Evolutionary conservation across 1,140 invertebrate species (phyloP).

Genomic region (Cotesia typhae): DNA sequence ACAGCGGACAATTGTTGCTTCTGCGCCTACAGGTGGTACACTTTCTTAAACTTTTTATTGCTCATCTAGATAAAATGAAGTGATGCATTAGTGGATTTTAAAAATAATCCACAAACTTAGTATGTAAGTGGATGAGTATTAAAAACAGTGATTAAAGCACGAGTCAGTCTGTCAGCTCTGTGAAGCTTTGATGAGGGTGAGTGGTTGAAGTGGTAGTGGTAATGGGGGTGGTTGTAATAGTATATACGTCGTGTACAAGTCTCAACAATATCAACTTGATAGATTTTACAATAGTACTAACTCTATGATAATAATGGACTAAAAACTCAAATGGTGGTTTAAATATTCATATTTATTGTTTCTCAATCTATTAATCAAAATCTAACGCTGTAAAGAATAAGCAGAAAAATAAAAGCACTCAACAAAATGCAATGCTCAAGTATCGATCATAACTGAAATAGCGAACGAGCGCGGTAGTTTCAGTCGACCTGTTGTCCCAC

Average conservation of each 20-base stretch:
- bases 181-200: conserved; percentile 1
- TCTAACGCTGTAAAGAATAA: no score
- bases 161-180: neutral
- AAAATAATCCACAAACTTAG: neutral
- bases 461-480: conserved; percentile 8
- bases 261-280: conserved; percentile 34
- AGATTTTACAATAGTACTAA: conserved; percentile 4
- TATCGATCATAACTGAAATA: neutral
- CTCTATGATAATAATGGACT: no score
- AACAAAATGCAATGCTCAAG: no score
- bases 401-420: no score
- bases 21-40: conserved; percentile 66
- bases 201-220: conserved; percentile 22
- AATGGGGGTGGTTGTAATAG: conserved; percentile 33
- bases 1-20: conserved; percentile 68
- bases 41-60: conserved; percentile 42
- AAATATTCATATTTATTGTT: no score
- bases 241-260: conserved; percentile 26
- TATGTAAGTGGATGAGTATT: neutral
- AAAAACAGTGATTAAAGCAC: neutral
- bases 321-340: no score
- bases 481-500: conserved; percentile 64
- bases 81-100: neutral
- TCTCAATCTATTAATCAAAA: no score
- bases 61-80: neutral